These are phyloP conservation scores for Tribolium freemani DNA, from an alignment of 2,888 invertebrate species.

Conservation along the genomic window DNA sequence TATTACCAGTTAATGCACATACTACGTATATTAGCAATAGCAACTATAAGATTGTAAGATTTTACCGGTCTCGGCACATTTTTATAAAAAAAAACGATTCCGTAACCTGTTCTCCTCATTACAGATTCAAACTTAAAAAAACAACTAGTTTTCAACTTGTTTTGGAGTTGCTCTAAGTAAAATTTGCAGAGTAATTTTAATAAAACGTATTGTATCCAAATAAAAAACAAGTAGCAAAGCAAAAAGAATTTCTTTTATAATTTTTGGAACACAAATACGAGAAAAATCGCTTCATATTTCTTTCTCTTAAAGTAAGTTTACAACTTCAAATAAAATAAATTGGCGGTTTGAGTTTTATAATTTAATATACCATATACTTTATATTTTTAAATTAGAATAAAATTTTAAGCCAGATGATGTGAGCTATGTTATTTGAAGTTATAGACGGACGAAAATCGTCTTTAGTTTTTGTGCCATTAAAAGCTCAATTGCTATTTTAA, in stretches of 20 bases:
- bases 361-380: slow-evolving; percentile 2
- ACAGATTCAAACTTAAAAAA: background rate
- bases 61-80: background rate
- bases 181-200: too few species aligned
- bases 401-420: background rate
- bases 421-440: background rate
- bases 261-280: background rate
- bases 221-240: too few species aligned
- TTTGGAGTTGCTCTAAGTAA: too few species aligned
- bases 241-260: too few species aligned
- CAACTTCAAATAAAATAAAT: slow-evolving; percentile 2
- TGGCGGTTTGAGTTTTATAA: slow-evolving; percentile 6
- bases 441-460: background rate
- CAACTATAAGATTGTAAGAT: background rate
- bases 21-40: background rate
- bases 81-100: background rate
- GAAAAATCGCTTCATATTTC: background rate
- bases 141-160: too few species aligned
- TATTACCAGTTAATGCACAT: background rate
- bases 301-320: background rate
- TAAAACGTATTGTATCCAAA: too few species aligned
- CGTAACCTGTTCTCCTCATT: background rate
- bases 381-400: slow-evolving; percentile 3
- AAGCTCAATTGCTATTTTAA: too few species aligned
- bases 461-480: too few species aligned